These are phyloP conservation scores for Gastracanthus pulcherrimus DNA, from an alignment of 2,888 invertebrate genomes.

Conservation along the genomic window DNA sequence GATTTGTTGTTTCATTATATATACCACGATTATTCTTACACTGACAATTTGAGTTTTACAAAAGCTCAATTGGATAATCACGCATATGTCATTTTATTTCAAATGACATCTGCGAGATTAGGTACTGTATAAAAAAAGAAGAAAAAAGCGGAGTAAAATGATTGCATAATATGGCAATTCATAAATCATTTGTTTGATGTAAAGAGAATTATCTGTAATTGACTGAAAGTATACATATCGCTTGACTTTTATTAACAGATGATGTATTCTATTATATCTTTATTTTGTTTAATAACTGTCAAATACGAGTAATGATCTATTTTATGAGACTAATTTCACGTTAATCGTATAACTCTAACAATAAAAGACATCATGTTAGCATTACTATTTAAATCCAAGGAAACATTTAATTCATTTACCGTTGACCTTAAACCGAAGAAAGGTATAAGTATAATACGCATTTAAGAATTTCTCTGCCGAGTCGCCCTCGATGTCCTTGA, in stretches of 20 bases:
- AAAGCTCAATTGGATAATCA: not conserved
- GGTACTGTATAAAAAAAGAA: not conserved
- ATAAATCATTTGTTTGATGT: not conserved
- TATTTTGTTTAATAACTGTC: too few species aligned
- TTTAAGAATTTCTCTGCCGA: not conserved
- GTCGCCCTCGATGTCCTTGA: not conserved
- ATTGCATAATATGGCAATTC: not conserved
- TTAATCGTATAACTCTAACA: too few species aligned
- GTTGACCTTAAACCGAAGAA: not conserved
- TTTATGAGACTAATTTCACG: too few species aligned
- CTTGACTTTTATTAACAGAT: too few species aligned
- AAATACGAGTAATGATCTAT: too few species aligned
- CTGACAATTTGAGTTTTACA: not conserved
- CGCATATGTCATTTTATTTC: not conserved
- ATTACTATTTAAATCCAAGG: too few species aligned
- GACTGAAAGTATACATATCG: not conserved
- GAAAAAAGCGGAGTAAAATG: not conserved
- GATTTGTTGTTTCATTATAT: too few species aligned
- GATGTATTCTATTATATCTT: too few species aligned
- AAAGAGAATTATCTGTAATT: not conserved
- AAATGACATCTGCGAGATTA: not conserved
- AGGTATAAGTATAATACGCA: not conserved
- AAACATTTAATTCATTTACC: too few species aligned
- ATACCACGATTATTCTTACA: not conserved
- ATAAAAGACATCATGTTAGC: too few species aligned